These are phyloP conservation scores for Ericerus pela DNA, from an alignment of 1,140 invertebrate genomes.

Conservation along the genomic window DNA sequence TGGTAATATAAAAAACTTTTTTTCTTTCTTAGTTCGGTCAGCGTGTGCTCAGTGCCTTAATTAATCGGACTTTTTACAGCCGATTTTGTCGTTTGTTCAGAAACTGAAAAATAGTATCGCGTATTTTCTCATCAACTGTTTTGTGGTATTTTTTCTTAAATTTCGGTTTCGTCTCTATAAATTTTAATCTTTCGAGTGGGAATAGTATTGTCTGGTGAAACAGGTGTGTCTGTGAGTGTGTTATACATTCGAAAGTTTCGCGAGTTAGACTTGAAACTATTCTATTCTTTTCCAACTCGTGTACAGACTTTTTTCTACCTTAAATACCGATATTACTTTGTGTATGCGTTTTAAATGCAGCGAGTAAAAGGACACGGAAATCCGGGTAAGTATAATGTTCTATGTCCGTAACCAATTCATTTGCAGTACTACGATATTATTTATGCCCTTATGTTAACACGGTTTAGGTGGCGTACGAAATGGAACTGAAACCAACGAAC, in stretches of 20 bases:
- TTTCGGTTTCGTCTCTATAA: background rate
- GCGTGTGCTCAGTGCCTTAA: too few relatives aligned
- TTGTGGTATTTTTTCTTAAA: too few relatives aligned
- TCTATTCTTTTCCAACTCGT: background rate
- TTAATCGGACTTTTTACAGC: background rate
- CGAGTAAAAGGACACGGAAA: slow-evolving; percentile 83
- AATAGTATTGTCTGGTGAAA: slow-evolving; percentile 23
- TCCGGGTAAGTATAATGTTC: slow-evolving; percentile 39
- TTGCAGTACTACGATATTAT: too few relatives aligned
- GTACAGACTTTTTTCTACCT: slow-evolving; percentile 14
- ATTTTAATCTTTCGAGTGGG: background rate
- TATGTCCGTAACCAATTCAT: background rate
- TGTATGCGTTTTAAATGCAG: slow-evolving; percentile 35
- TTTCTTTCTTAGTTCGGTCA: too few relatives aligned
- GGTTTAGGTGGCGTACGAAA: slow-evolving; percentile 26
- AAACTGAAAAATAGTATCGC: too few relatives aligned
- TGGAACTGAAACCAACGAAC: slow-evolving; percentile 7
- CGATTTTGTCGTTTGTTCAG: background rate
- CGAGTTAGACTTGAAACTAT: too few relatives aligned
- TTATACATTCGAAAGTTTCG: slow-evolving; percentile 17
- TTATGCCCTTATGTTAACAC: too few relatives aligned
- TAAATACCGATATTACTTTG: slow-evolving; percentile 22
- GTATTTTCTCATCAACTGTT: too few relatives aligned
- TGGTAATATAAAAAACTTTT: too few relatives aligned
- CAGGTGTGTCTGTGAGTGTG: slow-evolving; percentile 34